A percentile compares a stretch with the other conserved stretches of the same genome.
Evolutionary conservation across 2,888 invertebrate genomes (phyloP).

Genomic region (Thymelicus sylvestris): DNA sequence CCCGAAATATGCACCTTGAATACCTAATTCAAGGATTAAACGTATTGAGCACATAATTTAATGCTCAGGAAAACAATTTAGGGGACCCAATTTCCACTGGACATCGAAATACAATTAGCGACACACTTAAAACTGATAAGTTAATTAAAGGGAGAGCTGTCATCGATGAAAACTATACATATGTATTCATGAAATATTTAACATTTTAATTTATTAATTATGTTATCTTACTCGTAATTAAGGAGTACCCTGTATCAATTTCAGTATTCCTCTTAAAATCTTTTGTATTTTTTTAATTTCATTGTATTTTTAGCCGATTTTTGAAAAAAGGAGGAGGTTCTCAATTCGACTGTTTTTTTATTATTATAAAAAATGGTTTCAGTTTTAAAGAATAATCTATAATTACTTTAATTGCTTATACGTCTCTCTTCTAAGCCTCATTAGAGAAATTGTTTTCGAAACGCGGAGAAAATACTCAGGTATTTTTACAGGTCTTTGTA

Average conservation of each 20-base stretch:
- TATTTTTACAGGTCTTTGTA: too few species aligned
- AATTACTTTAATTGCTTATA: conserved; percentile 17
- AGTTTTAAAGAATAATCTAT: too few species aligned
- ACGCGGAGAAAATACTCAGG: conserved; percentile 25
- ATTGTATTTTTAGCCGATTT: too few species aligned
- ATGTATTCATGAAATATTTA: too few species aligned
- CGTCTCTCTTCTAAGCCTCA: conserved; percentile 23
- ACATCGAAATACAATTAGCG: conserved; percentile 8
- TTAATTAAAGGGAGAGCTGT: not conserved
- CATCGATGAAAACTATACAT: not conserved
- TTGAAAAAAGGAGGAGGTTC: too few species aligned
- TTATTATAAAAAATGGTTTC: too few species aligned
- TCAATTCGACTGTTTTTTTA: too few species aligned
- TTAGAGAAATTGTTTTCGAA: conserved; percentile 23
- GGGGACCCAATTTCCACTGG: not conserved
- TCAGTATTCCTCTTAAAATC: too few species aligned
- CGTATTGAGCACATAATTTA: not conserved
- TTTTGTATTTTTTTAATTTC: too few species aligned
- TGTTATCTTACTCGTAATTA: too few species aligned
- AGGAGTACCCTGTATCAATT: too few species aligned
- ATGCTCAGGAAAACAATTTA: conserved; percentile 18
- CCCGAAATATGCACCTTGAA: conserved; percentile 32
- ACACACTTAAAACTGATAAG: not conserved
- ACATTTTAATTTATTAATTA: too few species aligned
- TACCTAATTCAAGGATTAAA: conserved; percentile 22